Base-by-base conservation (phyloP, 2,113 vertebrate species). In the Protobothrops mucrosquamatus region DNA sequence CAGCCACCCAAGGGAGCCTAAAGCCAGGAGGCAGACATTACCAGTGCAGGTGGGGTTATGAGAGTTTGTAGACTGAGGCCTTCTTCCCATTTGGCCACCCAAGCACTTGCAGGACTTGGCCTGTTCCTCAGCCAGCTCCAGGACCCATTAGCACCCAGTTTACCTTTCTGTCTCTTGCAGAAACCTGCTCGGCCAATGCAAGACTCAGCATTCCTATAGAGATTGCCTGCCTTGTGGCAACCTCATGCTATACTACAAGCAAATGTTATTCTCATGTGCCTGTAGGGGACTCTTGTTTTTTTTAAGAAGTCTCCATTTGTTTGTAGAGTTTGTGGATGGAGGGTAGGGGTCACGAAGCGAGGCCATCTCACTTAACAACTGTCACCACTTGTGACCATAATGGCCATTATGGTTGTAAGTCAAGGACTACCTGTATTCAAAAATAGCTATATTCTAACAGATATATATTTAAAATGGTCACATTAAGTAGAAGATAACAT, bases 401-500 rank as follows among this genome's bases (percentile, higher is more conserved):
- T 64, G 26, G 26, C 61, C 26, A 26, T 64, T 29, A n/a, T 64
- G 26, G 61, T 64, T 29, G 26, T n/a, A 64, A 29, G 11, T 64
- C 61, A 64, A 64, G 26, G 61, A 69, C 29, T 69, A 69, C 0
- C 61, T 69, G 61, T 81, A 81, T 81, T 81, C n/a, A 81, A 81
- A 81, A 81, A 81, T 18, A 39, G 6, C 34, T 81, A 81, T 81
- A 81, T 81, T 81, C n/a, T 81, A 81, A 81, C 34, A 74, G n/a
- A 86, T 0, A 26, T 0, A 0, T 0, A 57, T 89, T 61, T 54
- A 26, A 1, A 89, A 14, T 26, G 20, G 57, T 26, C 57, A 64
- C 20, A 64, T 52, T n/a, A 10, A 18, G 43, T 23, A 92, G 12
- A 48, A 57, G 23, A 90, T 5, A 4, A 94, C 91, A 88, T 12